Percentiles rank a stretch among this genome's conserved stretches.
Conservation (phyloP, 2,113 vertebrate genomes). For the Capricornis sumatraensis region DNA sequence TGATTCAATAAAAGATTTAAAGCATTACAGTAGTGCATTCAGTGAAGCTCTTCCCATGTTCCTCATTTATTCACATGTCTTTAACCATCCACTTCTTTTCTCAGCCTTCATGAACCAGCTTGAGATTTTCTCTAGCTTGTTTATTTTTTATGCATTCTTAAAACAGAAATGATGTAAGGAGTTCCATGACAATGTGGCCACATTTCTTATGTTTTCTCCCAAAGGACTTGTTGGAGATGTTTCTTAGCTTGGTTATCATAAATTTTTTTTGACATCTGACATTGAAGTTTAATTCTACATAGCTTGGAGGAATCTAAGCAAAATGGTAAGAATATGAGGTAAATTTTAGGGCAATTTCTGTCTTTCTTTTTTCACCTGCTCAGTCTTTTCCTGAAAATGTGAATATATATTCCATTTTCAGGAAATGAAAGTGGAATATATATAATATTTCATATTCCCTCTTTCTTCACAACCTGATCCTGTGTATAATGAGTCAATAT, state of each 20-base stretch:
- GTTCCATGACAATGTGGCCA: neutral
- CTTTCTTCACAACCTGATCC: neutral
- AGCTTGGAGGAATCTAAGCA: neutral
- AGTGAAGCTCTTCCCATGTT: neutral
- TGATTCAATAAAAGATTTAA: neutral
- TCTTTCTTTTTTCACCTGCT: neutral
- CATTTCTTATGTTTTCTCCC: neutral
- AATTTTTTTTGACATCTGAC: neutral
- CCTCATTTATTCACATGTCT: neutral
- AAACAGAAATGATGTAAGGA: neutral
- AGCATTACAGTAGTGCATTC: neutral
- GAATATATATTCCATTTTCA: too few relatives aligned
- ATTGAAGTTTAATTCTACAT: neutral
- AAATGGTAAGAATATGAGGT: neutral
- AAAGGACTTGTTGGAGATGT: neutral
- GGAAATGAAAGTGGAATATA: neutral
- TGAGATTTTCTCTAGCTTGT: neutral
- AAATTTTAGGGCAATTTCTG: neutral
- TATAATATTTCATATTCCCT: fast-evolving
- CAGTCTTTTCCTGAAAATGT: neutral
- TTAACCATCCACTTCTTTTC: neutral
- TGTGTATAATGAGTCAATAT: neutral
- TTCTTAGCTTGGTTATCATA: neutral
- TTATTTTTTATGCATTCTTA: neutral
- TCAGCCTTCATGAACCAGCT: neutral